phyloP scores from a whole-genome alignment of 2,113 vertebrate genomes.

The Aix galericulata region DNA sequence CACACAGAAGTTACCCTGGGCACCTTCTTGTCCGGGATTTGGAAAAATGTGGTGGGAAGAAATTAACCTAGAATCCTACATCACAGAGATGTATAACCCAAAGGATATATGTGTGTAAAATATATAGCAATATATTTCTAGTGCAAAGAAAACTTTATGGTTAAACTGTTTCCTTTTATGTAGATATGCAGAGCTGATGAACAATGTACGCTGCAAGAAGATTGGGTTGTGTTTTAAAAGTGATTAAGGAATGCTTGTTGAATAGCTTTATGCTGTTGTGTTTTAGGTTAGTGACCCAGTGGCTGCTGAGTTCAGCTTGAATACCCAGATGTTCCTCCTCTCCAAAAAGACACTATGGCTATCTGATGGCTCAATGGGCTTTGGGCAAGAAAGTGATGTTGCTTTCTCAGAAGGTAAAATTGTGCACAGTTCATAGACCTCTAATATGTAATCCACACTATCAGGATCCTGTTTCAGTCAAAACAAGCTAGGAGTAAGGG shows the following conservation, averaged over 20 bases:
- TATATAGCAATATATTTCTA: background rate
- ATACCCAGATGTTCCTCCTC: conserved; percentile 92
- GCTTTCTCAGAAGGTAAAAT: conserved; percentile 89
- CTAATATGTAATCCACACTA: background rate
- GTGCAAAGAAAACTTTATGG: background rate
- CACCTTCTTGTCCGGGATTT: background rate
- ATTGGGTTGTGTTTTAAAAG: background rate
- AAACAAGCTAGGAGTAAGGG: background rate
- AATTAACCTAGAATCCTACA: background rate
- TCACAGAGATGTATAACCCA: background rate
- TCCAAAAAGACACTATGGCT: conserved; percentile 91
- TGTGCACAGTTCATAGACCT: background rate
- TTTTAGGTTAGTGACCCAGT: conserved; percentile 95
- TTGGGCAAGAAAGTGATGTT: conserved; percentile 89
- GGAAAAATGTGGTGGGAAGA: background rate
- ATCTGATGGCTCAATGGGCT: conserved; percentile 93
- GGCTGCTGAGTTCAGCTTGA: conserved; percentile 92
- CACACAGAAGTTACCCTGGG: background rate
- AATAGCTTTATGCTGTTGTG: background rate
- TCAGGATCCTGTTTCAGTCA: background rate
- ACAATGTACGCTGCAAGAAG: background rate
- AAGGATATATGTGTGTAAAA: background rate
- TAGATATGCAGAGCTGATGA: background rate
- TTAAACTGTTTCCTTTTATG: background rate
- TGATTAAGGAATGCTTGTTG: background rate